Base-by-base conservation (phyloP, 2,797 vertebrate species). In the Erpetoichthys calabaricus region DNA sequence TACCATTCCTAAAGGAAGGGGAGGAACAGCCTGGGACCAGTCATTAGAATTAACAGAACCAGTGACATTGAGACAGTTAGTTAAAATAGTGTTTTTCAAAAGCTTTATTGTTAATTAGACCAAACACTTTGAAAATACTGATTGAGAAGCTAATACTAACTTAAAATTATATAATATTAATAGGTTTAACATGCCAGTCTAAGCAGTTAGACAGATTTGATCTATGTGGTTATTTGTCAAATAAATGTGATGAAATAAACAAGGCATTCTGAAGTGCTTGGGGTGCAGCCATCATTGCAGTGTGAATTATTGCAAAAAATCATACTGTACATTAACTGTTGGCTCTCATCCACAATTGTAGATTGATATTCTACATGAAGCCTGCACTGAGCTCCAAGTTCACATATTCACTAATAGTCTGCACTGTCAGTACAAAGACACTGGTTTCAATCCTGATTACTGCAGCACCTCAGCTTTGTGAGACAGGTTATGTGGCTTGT, bases 1-100 rank as follows among this genome's bases (percentile, higher is more conserved):
- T 88, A 93, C 91, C 93, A 92, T 96, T 98, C 94, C 95, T 99
- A 97, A 89, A 95, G 90, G 94, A 92, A 91, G 95, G 88, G 91
- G 92, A 94, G 93, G 94, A 93, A 98, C 89, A 99, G 91, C 92
- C 94, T 98, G 92, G 91, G 84, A 95, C 89, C 91, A 92, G 91
- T 98, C 91, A 98, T 97, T 91, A 98, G 93, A 90, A 92, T 95
- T 87, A 93, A 88, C 84, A 86, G 83, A 91, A 91, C 85, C 86
- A 91, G 84, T 81, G 84, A 80, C 80, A 89, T 79, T 87, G 79
- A 80, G 85, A 91, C 81, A 86, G 88, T 92, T 89, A 92, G 82
- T 85, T 74, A 74, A 85, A 80, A 67, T 67, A 77, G 70, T 65
- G 73, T 84, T 88, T 82, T 80, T 78, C 75, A 71, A 59, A 84